Evolutionary conservation across 2,888 invertebrate genomes (phyloP).

Genomic region (Frankliniella intonsa): DNA sequence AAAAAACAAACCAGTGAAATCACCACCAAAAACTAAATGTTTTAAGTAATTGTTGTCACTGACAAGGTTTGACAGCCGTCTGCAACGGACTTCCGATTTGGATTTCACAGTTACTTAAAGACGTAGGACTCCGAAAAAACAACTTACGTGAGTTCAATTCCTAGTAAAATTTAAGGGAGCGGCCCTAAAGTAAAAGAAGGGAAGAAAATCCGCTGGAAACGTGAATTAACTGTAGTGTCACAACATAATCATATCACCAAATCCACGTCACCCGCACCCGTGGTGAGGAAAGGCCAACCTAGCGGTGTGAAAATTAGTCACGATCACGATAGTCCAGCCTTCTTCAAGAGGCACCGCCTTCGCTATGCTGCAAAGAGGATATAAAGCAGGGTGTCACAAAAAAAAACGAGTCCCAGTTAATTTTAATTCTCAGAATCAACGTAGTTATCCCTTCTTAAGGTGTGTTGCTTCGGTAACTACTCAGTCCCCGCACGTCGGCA

Average conservation of each 20-base stretch:
- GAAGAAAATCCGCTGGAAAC: not conserved
- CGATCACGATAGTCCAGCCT: too few relatives aligned
- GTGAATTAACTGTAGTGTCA: slow-evolving; percentile 4
- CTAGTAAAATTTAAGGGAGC: not conserved
- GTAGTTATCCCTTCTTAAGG: too few relatives aligned
- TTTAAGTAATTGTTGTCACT: not conserved
- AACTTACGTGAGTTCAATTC: not conserved
- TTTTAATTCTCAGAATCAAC: too few relatives aligned
- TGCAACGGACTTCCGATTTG: not conserved
- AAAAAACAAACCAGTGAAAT: not conserved
- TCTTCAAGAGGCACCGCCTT: not conserved
- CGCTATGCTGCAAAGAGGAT: not conserved
- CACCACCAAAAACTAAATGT: not conserved
- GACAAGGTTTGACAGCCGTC: not conserved
- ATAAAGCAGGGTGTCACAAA: too few relatives aligned
- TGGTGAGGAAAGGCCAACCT: not conserved
- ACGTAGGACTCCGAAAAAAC: not conserved
- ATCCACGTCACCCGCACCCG: slow-evolving; percentile 17
- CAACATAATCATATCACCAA: slow-evolving; percentile 20
- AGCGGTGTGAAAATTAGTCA: not conserved
- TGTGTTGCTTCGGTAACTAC: too few relatives aligned
- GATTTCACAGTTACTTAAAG: not conserved
- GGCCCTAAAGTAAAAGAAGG: not conserved
- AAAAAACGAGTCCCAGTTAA: too few relatives aligned
- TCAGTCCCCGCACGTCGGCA: too few relatives aligned